A percentile compares a stretch with the other conserved stretches of the same genome.
These are phyloP conservation scores for Drosophila cognata DNA, from an alignment of 2,888 invertebrate genomes.

Conservation along the genomic window DNA sequence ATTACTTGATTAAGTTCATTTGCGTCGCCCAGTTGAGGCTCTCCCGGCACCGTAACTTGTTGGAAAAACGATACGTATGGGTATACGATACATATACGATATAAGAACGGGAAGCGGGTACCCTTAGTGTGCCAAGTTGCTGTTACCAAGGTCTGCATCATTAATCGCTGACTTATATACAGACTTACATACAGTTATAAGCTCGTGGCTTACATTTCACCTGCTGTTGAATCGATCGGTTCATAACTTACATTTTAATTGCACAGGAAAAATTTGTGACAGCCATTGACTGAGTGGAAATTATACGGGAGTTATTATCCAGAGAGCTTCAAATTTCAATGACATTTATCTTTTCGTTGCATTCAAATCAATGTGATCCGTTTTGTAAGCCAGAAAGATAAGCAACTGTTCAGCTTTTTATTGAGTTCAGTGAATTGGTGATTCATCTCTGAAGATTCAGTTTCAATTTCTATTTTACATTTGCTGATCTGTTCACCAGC, in stretches of 20 bases:
- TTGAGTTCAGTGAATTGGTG: conserved; percentile 11
- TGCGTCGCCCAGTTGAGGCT: conserved; percentile 48
- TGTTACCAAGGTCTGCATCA: conserved; percentile 44
- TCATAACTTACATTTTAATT: conserved; percentile 67
- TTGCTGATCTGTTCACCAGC: conserved; percentile 18
- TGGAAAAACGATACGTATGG: conserved; percentile 63
- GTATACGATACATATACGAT: conserved; percentile 41
- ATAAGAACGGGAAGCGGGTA: conserved; percentile 22
- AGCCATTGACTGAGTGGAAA: conserved; percentile 35
- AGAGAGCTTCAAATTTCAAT: conserved; percentile 45
- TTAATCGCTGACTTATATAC: conserved; percentile 55
- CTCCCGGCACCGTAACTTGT: conserved; percentile 31
- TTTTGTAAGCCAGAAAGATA: conserved; percentile 14
- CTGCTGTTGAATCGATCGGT: conserved; percentile 45
- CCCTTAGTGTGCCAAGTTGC: conserved; percentile 60
- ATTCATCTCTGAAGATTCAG: conserved; percentile 1
- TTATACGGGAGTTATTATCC: conserved; percentile 57
- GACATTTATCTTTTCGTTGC: conserved; percentile 16
- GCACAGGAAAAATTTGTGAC: conserved; percentile 45
- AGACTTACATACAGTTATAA: not conserved
- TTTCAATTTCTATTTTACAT: conserved; percentile 12
- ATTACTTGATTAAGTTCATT: conserved; percentile 79
- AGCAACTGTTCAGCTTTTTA: conserved; percentile 1
- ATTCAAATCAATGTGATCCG: not conserved
- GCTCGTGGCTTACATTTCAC: conserved; percentile 64